phyloP scores from a whole-genome alignment of 2,888 invertebrate species.

The Thysanoteuthis rhombus region DNA sequence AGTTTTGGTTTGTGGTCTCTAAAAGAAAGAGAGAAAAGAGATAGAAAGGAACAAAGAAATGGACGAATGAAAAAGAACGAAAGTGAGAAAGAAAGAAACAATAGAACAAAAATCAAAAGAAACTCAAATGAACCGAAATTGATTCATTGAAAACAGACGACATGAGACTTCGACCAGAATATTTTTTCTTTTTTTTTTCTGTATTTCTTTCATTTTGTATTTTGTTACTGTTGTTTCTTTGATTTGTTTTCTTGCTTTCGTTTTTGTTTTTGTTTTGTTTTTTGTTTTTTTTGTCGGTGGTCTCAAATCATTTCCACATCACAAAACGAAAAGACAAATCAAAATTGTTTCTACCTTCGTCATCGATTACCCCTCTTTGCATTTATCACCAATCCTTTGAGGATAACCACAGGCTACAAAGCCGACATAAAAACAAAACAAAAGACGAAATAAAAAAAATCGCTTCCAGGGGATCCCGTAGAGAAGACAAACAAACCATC shows the following conservation, averaged over 20 bases:
- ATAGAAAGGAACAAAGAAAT: not conserved
- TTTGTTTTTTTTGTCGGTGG: not conserved
- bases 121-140: not conserved
- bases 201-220: too few relatives aligned
- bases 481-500: not conserved
- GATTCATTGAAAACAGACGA: not conserved
- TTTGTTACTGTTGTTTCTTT: too few relatives aligned
- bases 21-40: too few relatives aligned
- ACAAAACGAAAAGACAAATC: not conserved
- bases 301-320: not conserved
- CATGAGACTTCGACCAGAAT: not conserved
- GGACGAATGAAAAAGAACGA: not conserved
- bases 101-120: not conserved
- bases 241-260: not conserved
- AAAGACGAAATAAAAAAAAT: not conserved
- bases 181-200: not conserved
- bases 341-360: constrained; percentile 12
- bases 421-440: not conserved
- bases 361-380: not conserved
- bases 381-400: constrained; percentile 12
- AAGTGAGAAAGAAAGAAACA: not conserved
- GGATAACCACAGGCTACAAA: not conserved
- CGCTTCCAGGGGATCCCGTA: not conserved
- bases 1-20: too few relatives aligned
- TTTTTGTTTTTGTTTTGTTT: not conserved